These are phyloP conservation scores for Deilephila elpenor DNA, from an alignment of 2,888 invertebrate species.

Conservation along the genomic window DNA sequence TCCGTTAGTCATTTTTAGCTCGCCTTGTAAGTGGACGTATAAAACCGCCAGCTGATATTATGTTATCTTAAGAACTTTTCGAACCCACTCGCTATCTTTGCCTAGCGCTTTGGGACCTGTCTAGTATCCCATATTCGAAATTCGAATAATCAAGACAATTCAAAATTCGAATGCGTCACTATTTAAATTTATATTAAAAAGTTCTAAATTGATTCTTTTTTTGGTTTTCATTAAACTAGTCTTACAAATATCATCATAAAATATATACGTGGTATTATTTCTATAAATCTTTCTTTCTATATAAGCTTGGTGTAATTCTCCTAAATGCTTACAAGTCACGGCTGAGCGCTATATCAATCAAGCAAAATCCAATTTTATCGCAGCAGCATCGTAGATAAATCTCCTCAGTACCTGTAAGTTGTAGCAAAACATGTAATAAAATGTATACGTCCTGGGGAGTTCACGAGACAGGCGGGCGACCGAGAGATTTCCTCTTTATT, in stretches of 20 bases:
- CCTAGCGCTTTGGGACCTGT: no score
- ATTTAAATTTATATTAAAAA: no score
- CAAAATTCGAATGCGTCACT: no score
- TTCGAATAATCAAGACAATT: no score
- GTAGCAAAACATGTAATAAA: slow-evolving; percentile 40
- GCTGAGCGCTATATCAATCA: slow-evolving; percentile 30
- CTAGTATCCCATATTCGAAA: no score
- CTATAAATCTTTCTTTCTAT: neutral
- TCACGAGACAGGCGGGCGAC: slow-evolving; percentile 9
- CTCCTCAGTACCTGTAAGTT: slow-evolving; percentile 34
- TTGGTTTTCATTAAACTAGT: no score
- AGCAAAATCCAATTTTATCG: slow-evolving; percentile 36
- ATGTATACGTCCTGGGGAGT: slow-evolving; percentile 24
- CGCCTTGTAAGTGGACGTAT: no score
- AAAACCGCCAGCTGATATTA: no score
- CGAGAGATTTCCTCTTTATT: neutral
- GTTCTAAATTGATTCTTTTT: no score
- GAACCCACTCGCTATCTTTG: no score
- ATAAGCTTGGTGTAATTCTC: neutral
- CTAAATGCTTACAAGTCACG: slow-evolving; percentile 28
- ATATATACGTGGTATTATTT: neutral
- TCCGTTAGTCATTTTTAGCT: no score
- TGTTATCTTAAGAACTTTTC: no score
- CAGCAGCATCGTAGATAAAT: slow-evolving; percentile 38
- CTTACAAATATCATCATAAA: neutral